Base-by-base conservation (phyloP, 2,113 vertebrate genomes). In the Tachysurus vachellii region DNA sequence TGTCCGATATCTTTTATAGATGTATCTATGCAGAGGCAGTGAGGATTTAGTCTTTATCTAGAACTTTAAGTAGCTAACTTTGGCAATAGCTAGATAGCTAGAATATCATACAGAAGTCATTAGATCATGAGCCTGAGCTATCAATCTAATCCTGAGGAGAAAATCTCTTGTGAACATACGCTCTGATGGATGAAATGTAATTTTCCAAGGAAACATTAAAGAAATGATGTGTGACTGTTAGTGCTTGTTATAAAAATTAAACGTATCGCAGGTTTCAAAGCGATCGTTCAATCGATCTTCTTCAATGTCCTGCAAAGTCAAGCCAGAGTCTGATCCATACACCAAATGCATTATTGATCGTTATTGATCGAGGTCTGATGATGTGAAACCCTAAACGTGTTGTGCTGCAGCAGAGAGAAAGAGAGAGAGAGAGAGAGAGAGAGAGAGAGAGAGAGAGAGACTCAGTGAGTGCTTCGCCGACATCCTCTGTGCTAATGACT, bases 401-500 rank as follows among this genome's bases (percentile, higher is more conserved):
- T 7, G 47, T 23, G 31, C 10, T 64, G n/a, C 36, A 36, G 36
- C 36, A 50, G 47, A 2, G 47, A 50, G 47, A 5, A 3, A 50
- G 47, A 50, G 47, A 50, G 47, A 50, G 47, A 50, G 47, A 50
- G 47, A 50, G 5, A 50, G 47, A 50, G 47, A 50, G 47, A 50
- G 47, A 50, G 5, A 50, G 47, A 50, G 47, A 50, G 47, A 57
- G 76, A 57, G 14, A 1, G 31, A 8, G 53, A 61, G 16, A 6
- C 77, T 10, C 11, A 0, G 77, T 57, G n/a, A 57, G 53, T 3
- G 82, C 56, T 86, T 88, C 79, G 66, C 82, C 21, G n/a, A 62
- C 16, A 36, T 83, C 80, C 81, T 86, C 75, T 61, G 61, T 31
- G 76, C 26, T 89, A 88, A 90, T 36, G 86, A 64, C 73, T 75